Conservation (phyloP, 2,797 vertebrate species). For the Masticophis lateralis region DNA sequence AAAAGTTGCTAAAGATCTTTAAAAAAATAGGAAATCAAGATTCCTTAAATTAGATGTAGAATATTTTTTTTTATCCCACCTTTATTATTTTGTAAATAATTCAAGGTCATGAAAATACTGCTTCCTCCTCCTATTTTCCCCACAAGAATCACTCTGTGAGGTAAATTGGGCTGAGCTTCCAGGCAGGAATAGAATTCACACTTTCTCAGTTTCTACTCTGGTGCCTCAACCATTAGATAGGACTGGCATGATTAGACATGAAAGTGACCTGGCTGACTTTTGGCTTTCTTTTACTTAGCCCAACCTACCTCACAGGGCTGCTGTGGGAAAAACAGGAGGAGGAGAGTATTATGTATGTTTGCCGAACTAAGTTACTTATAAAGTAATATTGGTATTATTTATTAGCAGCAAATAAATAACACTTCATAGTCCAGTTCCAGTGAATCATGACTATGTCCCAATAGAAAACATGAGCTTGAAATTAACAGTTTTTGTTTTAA, state of each 20-base stretch:
- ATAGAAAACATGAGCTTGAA: neutral
- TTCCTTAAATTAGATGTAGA: neutral
- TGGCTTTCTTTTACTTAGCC: neutral
- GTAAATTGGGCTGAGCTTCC: neutral
- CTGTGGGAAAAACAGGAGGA: neutral
- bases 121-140: neutral
- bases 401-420: neutral
- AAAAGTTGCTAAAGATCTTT: neutral
- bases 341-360: neutral
- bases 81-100: neutral
- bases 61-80: neutral
- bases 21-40: neutral
- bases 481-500: neutral
- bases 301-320: neutral
- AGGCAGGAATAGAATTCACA: neutral
- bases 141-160: neutral
- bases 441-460: neutral
- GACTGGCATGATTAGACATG: neutral
- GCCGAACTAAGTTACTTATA: neutral
- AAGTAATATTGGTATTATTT: neutral
- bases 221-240: neutral
- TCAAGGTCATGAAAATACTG: neutral
- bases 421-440: neutral
- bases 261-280: neutral
- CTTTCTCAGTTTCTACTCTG: neutral